phyloP scores from a whole-genome alignment of 2,888 invertebrate species.

The Acleris literana region DNA sequence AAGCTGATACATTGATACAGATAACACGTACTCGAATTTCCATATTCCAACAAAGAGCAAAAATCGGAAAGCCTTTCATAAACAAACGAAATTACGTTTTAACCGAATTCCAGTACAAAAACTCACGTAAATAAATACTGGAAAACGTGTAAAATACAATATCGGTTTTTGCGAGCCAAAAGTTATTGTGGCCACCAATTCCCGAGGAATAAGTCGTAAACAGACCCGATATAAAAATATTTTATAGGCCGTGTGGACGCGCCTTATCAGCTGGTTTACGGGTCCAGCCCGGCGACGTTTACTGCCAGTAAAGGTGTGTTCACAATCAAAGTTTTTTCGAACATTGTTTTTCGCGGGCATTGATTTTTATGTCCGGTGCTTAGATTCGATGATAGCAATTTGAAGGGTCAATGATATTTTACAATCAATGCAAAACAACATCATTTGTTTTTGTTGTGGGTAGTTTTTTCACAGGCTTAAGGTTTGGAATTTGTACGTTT shows the following conservation, averaged over 20 bases:
- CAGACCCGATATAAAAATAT: constrained; percentile 40
- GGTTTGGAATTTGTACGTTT: no score
- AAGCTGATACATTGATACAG: no score
- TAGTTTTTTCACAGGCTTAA: no score
- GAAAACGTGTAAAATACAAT: constrained; percentile 9
- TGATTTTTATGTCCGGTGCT: constrained; percentile 15
- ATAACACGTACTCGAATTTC: no score
- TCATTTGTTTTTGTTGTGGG: no score
- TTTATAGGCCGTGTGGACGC: constrained; percentile 32
- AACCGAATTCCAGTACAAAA: constrained; percentile 2
- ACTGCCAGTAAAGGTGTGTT: constrained; percentile 28
- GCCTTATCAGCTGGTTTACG: constrained; percentile 36
- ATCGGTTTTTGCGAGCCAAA: constrained; percentile 7
- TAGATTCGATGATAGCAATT: not conserved
- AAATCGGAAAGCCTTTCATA: no score
- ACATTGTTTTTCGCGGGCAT: constrained; percentile 21
- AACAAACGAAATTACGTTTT: not conserved
- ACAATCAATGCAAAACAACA: no score
- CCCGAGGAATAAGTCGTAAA: constrained; percentile 50
- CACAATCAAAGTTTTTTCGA: constrained; percentile 25
- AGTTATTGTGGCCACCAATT: constrained; percentile 44
- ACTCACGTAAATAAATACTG: constrained; percentile 2
- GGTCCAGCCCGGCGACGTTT: constrained; percentile 10
- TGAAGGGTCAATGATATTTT: no score
- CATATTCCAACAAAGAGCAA: no score